Percentiles rank a stretch among this genome's conserved stretches.
phyloP scores from a whole-genome alignment of 2,113 vertebrate species.

The Esox niger region DNA sequence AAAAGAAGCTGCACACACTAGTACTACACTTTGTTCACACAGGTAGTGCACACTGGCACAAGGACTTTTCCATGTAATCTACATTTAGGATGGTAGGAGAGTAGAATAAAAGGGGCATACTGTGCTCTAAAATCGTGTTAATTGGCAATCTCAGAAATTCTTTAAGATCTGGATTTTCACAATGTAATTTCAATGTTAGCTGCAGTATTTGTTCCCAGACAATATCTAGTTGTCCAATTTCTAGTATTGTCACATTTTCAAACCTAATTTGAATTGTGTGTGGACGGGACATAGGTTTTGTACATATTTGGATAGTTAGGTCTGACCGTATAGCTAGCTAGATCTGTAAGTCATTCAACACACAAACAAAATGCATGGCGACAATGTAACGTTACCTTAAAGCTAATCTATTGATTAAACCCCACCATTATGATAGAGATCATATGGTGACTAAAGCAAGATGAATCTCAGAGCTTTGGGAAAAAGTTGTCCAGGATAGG shows the following conservation, averaged over 20 bases:
- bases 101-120: conserved; percentile 11
- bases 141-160: conserved; percentile 40
- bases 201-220: conserved; percentile 42
- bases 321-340: conserved; percentile 48
- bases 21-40: conserved; percentile 55
- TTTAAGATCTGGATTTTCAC: conserved; percentile 30
- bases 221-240: conserved; percentile 38
- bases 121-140: conserved; percentile 24
- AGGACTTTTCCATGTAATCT: neutral
- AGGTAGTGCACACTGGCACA: conserved; percentile 34
- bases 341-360: conserved; percentile 78
- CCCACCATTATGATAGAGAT: conserved; percentile 99
- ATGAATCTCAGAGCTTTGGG: conserved; percentile 99
- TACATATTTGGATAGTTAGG: conserved; percentile 36
- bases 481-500: conserved; percentile 99
- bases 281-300: conserved; percentile 19
- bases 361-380: conserved; percentile 99
- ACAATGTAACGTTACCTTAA: conserved; percentile 99
- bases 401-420: conserved; percentile 99
- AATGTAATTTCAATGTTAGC: conserved; percentile 33
- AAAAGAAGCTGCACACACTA: conserved; percentile 59
- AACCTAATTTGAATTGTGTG: conserved; percentile 55
- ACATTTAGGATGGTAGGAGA: neutral
- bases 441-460: conserved; percentile 99
- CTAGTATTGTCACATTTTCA: conserved; percentile 42